phyloP scores from a whole-genome alignment of 2,888 invertebrate genomes.

The Eulithis prunata region DNA sequence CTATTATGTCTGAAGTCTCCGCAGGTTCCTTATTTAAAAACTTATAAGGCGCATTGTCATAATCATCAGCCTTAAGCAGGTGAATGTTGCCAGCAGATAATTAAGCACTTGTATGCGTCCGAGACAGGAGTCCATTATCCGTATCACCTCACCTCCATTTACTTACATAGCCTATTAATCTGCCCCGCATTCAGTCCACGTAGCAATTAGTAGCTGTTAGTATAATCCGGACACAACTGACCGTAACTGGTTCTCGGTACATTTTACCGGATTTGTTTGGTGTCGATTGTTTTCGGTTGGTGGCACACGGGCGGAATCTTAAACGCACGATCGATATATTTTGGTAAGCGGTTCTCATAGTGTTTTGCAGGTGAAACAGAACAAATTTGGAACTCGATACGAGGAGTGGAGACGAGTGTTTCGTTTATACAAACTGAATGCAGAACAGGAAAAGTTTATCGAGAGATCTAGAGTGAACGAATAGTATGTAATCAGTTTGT shows the following conservation, averaged over 20 bases:
- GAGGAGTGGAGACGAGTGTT: not conserved
- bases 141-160: conserved; percentile 29
- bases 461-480: not conserved
- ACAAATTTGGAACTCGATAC: conserved; percentile 3
- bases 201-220: conserved; percentile 74
- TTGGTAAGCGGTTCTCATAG: conserved; percentile 34
- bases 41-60: no score
- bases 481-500: not conserved
- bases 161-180: conserved; percentile 33
- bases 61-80: no score
- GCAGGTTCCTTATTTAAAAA: no score
- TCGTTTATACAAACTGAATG: not conserved
- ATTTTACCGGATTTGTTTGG: conserved; percentile 69
- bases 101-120: not conserved
- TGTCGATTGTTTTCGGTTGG: conserved; percentile 73
- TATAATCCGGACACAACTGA: conserved; percentile 60
- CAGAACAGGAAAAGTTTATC: not conserved
- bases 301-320: conserved; percentile 53
- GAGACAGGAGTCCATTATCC: conserved; percentile 13
- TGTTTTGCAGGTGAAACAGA: conserved; percentile 11
- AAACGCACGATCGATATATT: conserved; percentile 48
- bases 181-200: conserved; percentile 63
- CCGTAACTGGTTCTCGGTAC: conserved; percentile 42
- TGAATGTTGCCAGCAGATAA: not conserved
- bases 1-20: no score